A percentile compares a stretch with the other conserved stretches of the same genome.
These are phyloP conservation scores for Coccyzus lansbergi DNA, from an alignment of 2,797 vertebrate genomes.

Conservation along the genomic window DNA sequence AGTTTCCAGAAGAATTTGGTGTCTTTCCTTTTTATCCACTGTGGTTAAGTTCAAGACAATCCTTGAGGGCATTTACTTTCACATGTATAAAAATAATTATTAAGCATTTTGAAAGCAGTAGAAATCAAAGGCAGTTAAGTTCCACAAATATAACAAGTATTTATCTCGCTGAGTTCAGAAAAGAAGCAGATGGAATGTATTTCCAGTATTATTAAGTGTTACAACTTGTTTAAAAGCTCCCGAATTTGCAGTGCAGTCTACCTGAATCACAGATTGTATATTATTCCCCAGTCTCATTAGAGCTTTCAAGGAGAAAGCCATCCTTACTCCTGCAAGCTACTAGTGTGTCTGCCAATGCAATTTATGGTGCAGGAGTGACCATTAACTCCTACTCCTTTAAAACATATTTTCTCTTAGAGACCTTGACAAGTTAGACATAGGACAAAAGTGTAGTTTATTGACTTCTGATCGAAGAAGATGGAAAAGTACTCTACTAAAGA, in stretches of 20 bases:
- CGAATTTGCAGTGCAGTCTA: slow-evolving; percentile 53
- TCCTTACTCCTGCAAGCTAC: slow-evolving; percentile 70
- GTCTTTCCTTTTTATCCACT: slow-evolving; percentile 37
- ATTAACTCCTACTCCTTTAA: slow-evolving; percentile 76
- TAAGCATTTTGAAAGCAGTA: slow-evolving; percentile 46
- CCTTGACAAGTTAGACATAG: slow-evolving; percentile 74
- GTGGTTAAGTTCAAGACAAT: not conserved
- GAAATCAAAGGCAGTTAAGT: slow-evolving; percentile 56
- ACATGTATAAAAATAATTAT: slow-evolving; percentile 49
- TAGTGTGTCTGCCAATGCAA: slow-evolving; percentile 71
- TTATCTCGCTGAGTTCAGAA: slow-evolving; percentile 51
- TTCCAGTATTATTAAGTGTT: slow-evolving; percentile 60
- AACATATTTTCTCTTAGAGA: slow-evolving; percentile 75
- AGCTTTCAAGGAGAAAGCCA: slow-evolving; percentile 79
- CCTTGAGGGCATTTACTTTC: slow-evolving; percentile 45
- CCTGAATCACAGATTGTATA: slow-evolving; percentile 74
- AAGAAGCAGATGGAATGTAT: slow-evolving; percentile 58
- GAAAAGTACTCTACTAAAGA: slow-evolving; percentile 62
- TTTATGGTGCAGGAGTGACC: slow-evolving; percentile 75
- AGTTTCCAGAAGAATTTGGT: slow-evolving; percentile 55
- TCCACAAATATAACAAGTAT: slow-evolving; percentile 60
- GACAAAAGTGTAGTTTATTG: slow-evolving; percentile 75
- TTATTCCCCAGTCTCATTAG: slow-evolving; percentile 77
- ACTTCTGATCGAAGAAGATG: slow-evolving; percentile 76
- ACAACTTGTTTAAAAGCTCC: slow-evolving; percentile 64